Evolutionary conservation across 2,113 vertebrate genomes (phyloP), one percentile per base, ranked within the genome.

Genomic region (Sinocyclocheilus rhinocerous): DNA sequence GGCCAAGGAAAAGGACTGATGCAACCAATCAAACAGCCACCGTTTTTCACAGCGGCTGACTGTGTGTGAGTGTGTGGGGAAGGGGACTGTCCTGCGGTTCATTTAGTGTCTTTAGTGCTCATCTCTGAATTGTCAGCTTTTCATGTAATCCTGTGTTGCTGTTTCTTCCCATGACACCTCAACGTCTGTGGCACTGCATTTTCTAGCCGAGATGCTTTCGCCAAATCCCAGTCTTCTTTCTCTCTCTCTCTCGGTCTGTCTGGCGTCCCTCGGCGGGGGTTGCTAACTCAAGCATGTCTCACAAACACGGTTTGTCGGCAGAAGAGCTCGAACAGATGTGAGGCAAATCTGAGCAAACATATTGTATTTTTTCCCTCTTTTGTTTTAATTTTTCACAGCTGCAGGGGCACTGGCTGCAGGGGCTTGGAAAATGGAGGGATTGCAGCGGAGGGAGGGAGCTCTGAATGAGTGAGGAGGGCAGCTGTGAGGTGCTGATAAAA

Each of bases 111-210:
- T 81, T 82, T 81, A 86, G 77, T 13, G 24, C 55, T 63, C 85
- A 65, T 75, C 80, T 75, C 57, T 76, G 57, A 86, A 86, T 52
- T 79, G 79, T 73, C 79, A 81, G 78, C 69, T 86, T 82, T 59
- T 73, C 92, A 90, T 79, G 85, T 94, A 94, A 93, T 94, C 93
- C 93, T 92, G 93, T 93, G 92, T 93, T 85, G 88, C 89, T n/a
- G 88, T 89, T 88, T 87, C 81, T 77, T 48, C 90, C 86, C 72
- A 59, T 50, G 87, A 83, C 83, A 77, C 89, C 65, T 67, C n/a
- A 67, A 81, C 11, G 20, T 70, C 20, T 52, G 79, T 69, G 80
- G 67, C 81, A 57, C 26, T 73, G 48, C 15, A 73, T 83, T 73
- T 72, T 39, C 67, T 1, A 72, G 65, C 16, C 0, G 45, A 73